phyloP scores from a whole-genome alignment of 2,113 vertebrate genomes.

The Austrofundulus limnaeus region DNA sequence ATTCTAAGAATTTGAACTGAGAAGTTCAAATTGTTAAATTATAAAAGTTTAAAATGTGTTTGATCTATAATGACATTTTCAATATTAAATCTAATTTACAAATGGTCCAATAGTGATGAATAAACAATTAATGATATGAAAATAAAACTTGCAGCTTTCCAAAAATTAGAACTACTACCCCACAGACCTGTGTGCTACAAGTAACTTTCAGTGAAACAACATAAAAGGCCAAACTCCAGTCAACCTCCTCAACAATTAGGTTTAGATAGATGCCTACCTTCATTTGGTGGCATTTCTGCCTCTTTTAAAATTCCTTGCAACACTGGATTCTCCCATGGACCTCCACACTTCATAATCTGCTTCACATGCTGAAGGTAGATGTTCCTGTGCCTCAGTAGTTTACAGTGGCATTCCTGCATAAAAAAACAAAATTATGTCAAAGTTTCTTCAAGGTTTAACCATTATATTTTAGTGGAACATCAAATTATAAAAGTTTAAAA shows the following conservation, averaged over 20 bases:
- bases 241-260: too few species aligned
- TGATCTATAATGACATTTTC: neutral
- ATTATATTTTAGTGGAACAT: neutral
- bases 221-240: neutral
- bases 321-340: constrained; percentile 93
- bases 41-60: neutral
- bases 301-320: constrained; percentile 92
- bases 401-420: constrained; percentile 88
- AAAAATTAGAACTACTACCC: too few species aligned
- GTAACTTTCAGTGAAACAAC: neutral
- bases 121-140: too few species aligned
- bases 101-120: neutral
- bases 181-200: neutral
- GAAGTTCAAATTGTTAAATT: too few species aligned
- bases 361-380: constrained; percentile 90
- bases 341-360: constrained; percentile 91
- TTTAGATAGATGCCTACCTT: constrained; percentile 59
- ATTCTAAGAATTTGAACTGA: too few species aligned
- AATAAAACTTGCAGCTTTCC: too few species aligned
- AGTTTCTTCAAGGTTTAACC: too few species aligned
- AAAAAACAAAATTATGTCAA: neutral
- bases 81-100: neutral
- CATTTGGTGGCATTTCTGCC: constrained; percentile 83
- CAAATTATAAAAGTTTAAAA: neutral
- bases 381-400: constrained; percentile 89